Evolutionary conservation across 1,140 invertebrate species (phyloP), one percentile per base, ranked within the genome.

Genomic region (Bombus impatiens): DNA sequence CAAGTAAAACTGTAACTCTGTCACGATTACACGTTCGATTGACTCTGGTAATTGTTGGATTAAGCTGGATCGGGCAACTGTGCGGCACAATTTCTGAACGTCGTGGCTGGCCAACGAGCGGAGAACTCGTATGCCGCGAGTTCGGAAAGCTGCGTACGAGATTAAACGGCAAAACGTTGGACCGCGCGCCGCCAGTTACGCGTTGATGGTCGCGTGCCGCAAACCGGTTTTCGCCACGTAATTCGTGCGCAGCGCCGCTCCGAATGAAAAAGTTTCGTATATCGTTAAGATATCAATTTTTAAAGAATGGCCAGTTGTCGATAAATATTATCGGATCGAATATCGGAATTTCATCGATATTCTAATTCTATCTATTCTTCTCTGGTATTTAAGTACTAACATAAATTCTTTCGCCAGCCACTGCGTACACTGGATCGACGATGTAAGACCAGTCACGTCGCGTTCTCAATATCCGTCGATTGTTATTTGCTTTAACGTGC

Each of bases 11-110:
- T 32, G 53, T 25, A 37, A 57, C 32, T 22, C 25, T 10, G 40
- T 77, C 53, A 12, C 67, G 40, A 47, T 44, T 57, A 10, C 82
- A 71, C 22, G 47, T 84, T 79, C 67, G 65, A 84, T 84, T 35
- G 76, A 84, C 67, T 84, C 82, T 13, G 82, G 42, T 79, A 84
- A 84, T 84, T 79, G 82, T 53, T 25, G 44, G 68, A 78, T 84
- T 70, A 84, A 83, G 32, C 59, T 25, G n/a, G 22, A n/a, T 35
- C 57, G 67, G 5, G 22, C 42, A 67, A n/a, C 65, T 59, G 35
- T 12, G 13, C 47, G 62, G 32, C n/a, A 18, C 57, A 67, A 84
- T 32, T 71, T 70, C 40, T 42, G 44, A 68, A 68, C 32, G 47
- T 68, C 59, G 75, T 59, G 35, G 35, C 53, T 2, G 47, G 6